Conservation (phyloP, 1,140 invertebrate genomes). For the Chionoecetes opilio region DNA sequence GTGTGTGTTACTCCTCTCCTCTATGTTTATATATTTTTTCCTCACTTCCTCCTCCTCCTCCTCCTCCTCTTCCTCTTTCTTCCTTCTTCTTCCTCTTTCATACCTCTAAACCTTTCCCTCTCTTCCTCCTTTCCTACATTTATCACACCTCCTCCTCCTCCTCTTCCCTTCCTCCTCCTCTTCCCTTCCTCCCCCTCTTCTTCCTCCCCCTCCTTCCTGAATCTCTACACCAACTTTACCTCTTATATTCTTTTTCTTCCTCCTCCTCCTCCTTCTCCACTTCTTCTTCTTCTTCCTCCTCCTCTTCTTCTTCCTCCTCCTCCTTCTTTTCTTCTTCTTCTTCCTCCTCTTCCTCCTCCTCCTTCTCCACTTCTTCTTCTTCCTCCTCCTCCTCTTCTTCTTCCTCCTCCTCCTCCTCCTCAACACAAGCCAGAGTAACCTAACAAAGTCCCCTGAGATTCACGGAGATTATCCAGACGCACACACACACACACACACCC, state of each 20-base stretch:
- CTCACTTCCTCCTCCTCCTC: not conserved
- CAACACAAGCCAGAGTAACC: slow-evolving; percentile 27
- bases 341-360: not conserved
- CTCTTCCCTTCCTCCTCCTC: no score
- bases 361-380: not conserved
- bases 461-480: not conserved
- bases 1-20: no score
- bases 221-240: no score
- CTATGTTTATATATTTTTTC: not conserved
- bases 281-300: not conserved
- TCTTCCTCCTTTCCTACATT: not conserved
- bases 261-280: no score
- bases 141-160: no score
- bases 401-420: not conserved
- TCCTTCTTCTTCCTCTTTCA: not conserved
- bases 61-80: not conserved
- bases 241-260: no score
- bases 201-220: not conserved
- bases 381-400: not conserved
- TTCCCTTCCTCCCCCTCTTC: not conserved
- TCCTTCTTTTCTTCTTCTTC: not conserved
- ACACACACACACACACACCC: not conserved
- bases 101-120: not conserved
- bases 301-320: not conserved
- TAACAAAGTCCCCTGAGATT: not conserved